Evolutionary conservation across 2,797 vertebrate species (phyloP).

Genomic region (Zenarchopterus dispar): DNA sequence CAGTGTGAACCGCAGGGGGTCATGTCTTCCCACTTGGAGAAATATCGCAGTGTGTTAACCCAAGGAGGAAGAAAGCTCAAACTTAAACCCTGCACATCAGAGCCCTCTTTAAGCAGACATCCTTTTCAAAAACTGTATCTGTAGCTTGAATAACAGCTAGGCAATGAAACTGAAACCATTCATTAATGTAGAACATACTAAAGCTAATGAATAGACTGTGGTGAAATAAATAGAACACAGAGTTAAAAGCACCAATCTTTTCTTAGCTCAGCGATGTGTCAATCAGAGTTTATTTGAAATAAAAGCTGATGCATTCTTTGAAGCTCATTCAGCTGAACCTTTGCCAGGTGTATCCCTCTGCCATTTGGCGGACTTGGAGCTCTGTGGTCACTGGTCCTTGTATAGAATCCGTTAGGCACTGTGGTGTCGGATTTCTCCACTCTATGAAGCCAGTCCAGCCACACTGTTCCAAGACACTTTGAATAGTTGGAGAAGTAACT

Average conservation of each 20-base stretch:
- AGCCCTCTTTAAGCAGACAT: slow-evolving; percentile 2
- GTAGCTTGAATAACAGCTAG: background rate
- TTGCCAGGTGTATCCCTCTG: slow-evolving; percentile 3
- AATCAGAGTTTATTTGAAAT: slow-evolving; percentile 29
- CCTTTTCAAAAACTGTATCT: background rate
- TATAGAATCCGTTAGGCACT: slow-evolving; percentile 45
- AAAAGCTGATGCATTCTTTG: slow-evolving; percentile 21
- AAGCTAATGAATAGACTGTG: background rate
- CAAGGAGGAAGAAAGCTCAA: background rate
- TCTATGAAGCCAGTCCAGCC: slow-evolving; percentile 41
- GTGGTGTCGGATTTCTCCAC: slow-evolving; percentile 30
- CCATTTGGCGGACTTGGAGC: slow-evolving; percentile 38
- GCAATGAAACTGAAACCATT: slow-evolving; percentile 3
- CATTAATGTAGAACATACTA: slow-evolving; percentile 18
- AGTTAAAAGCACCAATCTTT: slow-evolving; percentile 19
- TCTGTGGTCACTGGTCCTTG: slow-evolving; percentile 42
- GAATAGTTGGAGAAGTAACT: slow-evolving; percentile 23
- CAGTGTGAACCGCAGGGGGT: too few species aligned
- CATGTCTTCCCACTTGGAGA: too few species aligned
- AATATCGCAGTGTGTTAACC: background rate
- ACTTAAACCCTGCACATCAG: background rate
- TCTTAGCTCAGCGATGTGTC: slow-evolving; percentile 10
- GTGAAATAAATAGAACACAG: slow-evolving; percentile 11
- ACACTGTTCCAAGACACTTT: slow-evolving; percentile 36
- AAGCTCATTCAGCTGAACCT: slow-evolving; percentile 23